Evolutionary conservation across 2,113 vertebrate species (phyloP), one percentile per base, ranked within the genome.

Genomic region (Zosterops borbonicus): DNA sequence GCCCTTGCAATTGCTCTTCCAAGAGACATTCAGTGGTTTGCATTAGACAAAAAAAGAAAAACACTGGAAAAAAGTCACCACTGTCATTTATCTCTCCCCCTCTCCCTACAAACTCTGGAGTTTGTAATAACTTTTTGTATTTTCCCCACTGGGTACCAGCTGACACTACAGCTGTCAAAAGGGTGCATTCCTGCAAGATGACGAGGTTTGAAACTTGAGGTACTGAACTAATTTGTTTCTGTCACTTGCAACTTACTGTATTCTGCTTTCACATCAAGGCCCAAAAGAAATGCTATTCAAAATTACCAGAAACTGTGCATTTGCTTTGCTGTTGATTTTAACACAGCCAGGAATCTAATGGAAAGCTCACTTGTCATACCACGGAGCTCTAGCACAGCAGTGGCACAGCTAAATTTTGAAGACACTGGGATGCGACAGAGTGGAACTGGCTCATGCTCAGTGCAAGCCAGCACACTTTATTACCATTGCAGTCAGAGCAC

Each of bases 401-500:
- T 37, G 68, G 69, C 80, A 85, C 68, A 81, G 69, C 35, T 80
- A 83, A 64, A 84, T 88, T 93, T 39, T 81, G 55, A 93, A 93
- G 78, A 58, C 19, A 31, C 16, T 55, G 67, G 65, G 84, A 91
- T 71, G 64, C 0, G 2, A 65, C 67, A 77, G 83, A 83, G 46
- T 29, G 47, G 65, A 84, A 86, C 89, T 92, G 77, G 69, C 71
- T 89, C 59, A 46, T 74, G 44, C 69, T 87, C 94, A 75, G 64
- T 81, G 55, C 79, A 67, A 83, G 42, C 18, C 58, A 91, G 67
- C 25, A 4, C 59, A 28, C 29, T 90, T 92, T 74, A 62, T 65
- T 77, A 65, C 52, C 89, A 83, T 11, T 87, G 67, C 87, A 94
- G 85, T 55, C 81, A 95, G 68, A 94, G 53, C 77, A 89, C 80